Evolutionary conservation across 2,797 vertebrate genomes (phyloP).

Genomic region (Chloroceryle inda): DNA sequence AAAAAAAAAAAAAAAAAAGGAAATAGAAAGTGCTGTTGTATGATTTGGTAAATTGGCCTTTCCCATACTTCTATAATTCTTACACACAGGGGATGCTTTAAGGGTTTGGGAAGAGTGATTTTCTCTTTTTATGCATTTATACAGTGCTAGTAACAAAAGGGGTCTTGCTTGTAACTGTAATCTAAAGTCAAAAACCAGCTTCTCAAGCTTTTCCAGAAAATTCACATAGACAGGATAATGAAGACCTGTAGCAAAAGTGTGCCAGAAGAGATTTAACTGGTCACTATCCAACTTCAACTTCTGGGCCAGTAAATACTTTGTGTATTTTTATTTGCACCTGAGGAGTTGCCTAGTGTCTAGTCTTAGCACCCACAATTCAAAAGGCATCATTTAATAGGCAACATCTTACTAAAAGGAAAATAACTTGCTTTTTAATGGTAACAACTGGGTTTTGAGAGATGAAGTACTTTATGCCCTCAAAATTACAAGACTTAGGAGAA

Average conservation of each 20-base stretch:
- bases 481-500: background rate
- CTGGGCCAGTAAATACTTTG: background rate
- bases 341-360: background rate
- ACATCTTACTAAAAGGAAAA: background rate
- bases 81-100: background rate
- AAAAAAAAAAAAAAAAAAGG: background rate
- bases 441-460: background rate
- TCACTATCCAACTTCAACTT: background rate
- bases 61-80: background rate
- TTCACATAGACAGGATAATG: background rate
- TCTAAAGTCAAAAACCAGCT: background rate
- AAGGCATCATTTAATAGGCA: background rate
- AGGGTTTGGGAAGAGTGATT: background rate
- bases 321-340: background rate
- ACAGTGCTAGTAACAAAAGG: background rate
- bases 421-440: background rate
- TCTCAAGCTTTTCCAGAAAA: background rate
- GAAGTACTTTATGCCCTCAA: background rate
- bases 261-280: background rate
- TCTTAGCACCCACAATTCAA: background rate
- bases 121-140: background rate
- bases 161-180: background rate
- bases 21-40: background rate
- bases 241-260: background rate
- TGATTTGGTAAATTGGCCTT: background rate